A percentile compares a stretch with the other conserved stretches of the same genome.
Evolutionary conservation across 2,888 invertebrate genomes (phyloP).

Genomic region (Sepioteuthis lessoniana): DNA sequence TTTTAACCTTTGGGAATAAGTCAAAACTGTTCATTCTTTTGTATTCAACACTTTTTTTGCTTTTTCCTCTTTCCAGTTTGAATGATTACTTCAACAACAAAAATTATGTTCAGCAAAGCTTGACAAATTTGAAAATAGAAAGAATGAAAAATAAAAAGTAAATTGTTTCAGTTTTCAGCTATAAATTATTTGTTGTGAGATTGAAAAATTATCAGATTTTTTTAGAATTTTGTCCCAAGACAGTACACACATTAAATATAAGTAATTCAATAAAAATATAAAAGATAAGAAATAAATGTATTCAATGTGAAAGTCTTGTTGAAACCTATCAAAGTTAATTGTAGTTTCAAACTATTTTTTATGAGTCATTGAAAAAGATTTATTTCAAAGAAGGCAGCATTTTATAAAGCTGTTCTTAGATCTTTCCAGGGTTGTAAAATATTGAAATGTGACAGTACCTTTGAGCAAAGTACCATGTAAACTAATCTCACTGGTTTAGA

Average conservation of each 20-base stretch:
- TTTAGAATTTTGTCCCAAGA: not conserved
- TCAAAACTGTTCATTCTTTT: not conserved
- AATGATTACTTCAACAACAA: not conserved
- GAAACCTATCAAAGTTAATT: not conserved
- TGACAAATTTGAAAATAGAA: not conserved
- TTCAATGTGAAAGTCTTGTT: not conserved
- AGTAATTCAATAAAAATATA: not conserved
- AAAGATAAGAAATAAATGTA: not conserved
- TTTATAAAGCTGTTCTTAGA: too few relatives aligned
- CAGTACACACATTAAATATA: not conserved
- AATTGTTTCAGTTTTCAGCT: not conserved
- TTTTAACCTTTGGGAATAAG: not conserved
- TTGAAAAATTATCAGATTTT: not conserved
- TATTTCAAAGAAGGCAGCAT: not conserved
- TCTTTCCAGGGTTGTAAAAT: not conserved
- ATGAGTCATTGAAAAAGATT: not conserved
- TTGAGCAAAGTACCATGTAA: not conserved
- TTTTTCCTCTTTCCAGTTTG: not conserved
- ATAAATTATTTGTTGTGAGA: not conserved
- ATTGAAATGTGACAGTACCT: not conserved
- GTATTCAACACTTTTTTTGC: not conserved
- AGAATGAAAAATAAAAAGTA: not conserved
- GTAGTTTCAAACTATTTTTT: not conserved
- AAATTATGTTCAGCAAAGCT: not conserved
- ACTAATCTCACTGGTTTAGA: not conserved